Conservation (phyloP, 2,888 invertebrate species). For the Acanthosepion pharaonis region DNA sequence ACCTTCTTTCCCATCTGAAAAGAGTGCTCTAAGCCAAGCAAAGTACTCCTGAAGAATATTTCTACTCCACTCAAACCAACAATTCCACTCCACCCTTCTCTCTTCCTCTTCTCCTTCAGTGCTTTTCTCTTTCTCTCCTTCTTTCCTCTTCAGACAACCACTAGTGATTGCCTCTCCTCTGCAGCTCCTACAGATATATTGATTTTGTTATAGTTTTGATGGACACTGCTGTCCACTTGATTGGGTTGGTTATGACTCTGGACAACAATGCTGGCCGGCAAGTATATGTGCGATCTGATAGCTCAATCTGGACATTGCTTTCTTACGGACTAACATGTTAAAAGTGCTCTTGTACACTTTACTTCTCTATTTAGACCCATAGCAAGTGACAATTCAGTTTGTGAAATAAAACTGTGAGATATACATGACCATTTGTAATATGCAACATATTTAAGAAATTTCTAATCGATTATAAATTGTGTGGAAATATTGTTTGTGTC, state of each 20-base stretch:
- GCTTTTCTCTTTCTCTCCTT: background rate
- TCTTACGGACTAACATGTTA: background rate
- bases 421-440: background rate
- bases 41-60: conserved; percentile 33
- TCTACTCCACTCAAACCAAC: background rate
- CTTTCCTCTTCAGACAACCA: background rate
- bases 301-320: background rate
- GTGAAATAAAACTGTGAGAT: background rate
- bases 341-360: background rate
- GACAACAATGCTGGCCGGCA: conserved; percentile 38
- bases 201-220: conserved; percentile 43
- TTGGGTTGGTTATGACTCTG: conserved; percentile 42
- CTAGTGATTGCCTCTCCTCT: background rate
- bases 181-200: conserved; percentile 36
- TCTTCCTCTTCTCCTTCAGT: background rate
- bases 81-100: background rate
- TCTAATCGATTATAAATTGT: background rate
- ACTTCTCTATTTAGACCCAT: background rate
- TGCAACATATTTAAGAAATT: background rate
- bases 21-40: background rate
- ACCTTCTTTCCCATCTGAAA: conserved; percentile 8
- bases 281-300: background rate
- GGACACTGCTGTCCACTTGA: conserved; percentile 45
- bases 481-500: background rate
- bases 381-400: background rate